phyloP scores from a whole-genome alignment of 2,797 vertebrate genomes.

The Poecilia gillii region DNA sequence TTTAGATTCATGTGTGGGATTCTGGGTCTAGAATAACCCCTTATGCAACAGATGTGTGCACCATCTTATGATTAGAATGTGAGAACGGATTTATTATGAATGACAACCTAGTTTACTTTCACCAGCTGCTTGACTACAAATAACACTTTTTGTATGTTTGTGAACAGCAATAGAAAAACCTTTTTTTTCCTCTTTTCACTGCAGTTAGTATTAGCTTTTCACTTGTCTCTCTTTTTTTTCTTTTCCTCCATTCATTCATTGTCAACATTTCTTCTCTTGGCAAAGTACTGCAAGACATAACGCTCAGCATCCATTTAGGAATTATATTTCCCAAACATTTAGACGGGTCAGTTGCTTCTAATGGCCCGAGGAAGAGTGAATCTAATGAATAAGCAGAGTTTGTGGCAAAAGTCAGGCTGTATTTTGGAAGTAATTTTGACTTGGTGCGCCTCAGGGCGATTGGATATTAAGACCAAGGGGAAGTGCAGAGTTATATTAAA shows the following conservation, averaged over 20 bases:
- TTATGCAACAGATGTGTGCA: conserved; percentile 28
- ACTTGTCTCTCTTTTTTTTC: not conserved
- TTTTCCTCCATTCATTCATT: not conserved
- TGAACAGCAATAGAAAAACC: conserved; percentile 12
- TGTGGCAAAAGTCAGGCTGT: conserved; percentile 9
- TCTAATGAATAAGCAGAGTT: conserved; percentile 12
- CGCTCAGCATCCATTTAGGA: not conserved
- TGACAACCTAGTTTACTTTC: conserved; percentile 10
- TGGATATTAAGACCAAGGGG: not conserved
- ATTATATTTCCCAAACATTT: not conserved
- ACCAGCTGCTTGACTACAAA: not conserved
- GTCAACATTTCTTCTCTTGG: not conserved
- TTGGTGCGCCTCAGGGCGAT: not conserved
- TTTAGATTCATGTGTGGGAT: conserved; percentile 31
- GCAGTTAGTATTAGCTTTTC: not conserved
- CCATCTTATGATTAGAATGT: conserved; percentile 10
- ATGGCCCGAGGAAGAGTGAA: conserved; percentile 4
- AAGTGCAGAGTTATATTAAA: conserved; percentile 1
- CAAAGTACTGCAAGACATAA: not conserved
- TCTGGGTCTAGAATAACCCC: conserved; percentile 28
- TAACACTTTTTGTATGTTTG: conserved; percentile 20
- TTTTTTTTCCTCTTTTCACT: not conserved
- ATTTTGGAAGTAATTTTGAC: conserved; percentile 15
- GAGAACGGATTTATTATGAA: conserved; percentile 11
- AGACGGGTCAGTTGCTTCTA: not conserved